Percentiles rank a stretch among this genome's conserved stretches.
Evolutionary conservation across 2,797 vertebrate species (phyloP).

Genomic region (Pygocentrus nattereri): DNA sequence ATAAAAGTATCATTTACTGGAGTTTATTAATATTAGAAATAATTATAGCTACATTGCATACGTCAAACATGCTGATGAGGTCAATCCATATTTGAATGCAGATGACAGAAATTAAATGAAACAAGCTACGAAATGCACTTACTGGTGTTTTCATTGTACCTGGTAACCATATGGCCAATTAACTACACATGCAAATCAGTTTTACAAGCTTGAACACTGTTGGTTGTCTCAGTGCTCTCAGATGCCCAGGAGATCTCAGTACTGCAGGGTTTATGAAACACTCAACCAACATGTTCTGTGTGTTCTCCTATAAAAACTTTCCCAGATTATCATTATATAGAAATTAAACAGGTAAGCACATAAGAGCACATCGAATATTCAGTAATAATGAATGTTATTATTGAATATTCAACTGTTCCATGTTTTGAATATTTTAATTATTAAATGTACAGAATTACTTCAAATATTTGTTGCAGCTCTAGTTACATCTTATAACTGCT

Average conservation of each 20-base stretch:
- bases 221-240: conserved; percentile 35
- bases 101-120: conserved; percentile 5
- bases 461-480: too few relatives aligned
- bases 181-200: conserved; percentile 56
- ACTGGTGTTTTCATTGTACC: conserved; percentile 30
- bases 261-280: conserved; percentile 24
- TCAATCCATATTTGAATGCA: conserved; percentile 18
- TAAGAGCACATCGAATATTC: neutral
- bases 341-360: neutral
- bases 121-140: conserved; percentile 28
- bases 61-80: neutral
- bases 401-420: too few relatives aligned
- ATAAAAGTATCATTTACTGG: neutral
- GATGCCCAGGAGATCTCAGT: conserved; percentile 28
- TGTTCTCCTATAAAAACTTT: neutral
- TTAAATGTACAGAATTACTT: too few relatives aligned
- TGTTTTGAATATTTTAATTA: too few relatives aligned
- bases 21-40: conserved; percentile 6
- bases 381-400: too few relatives aligned
- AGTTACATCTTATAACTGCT: too few relatives aligned
- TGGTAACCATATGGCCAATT: conserved; percentile 60
- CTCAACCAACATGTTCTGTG: neutral
- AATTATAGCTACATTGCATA: neutral
- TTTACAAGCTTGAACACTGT: conserved; percentile 46
- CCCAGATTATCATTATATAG: neutral